Percentiles rank a stretch among this genome's conserved stretches.
phyloP scores from a whole-genome alignment of 1,140 invertebrate species.

The Apis dorsata region DNA sequence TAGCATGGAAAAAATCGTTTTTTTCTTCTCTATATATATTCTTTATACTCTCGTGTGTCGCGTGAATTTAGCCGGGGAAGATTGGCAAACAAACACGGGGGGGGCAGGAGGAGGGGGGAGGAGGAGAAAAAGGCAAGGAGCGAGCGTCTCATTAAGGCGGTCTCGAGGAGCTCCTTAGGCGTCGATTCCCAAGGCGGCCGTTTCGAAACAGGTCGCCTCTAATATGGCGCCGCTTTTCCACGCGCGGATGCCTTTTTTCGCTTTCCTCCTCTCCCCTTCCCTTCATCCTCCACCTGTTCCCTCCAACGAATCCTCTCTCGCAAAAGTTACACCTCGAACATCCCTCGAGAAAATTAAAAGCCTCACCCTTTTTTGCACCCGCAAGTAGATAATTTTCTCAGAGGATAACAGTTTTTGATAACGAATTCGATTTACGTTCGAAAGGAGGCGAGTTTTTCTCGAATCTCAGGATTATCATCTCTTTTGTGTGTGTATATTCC shows the following conservation, averaged over 20 bases:
- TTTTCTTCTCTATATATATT: no score
- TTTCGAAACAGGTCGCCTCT: conserved; percentile 61
- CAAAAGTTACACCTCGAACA: background rate
- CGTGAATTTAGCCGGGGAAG: conserved; percentile 19
- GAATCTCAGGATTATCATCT: no score
- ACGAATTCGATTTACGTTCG: no score
- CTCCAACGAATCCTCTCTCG: background rate
- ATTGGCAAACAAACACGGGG: conserved; percentile 26
- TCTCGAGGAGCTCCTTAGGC: conserved; percentile 30
- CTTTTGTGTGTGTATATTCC: no score
- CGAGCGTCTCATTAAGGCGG: conserved; percentile 33
- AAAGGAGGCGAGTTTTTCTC: no score
- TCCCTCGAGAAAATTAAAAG: no score
- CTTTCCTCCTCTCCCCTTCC: background rate
- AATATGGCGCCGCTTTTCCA: conserved; percentile 69
- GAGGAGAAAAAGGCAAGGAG: conserved; percentile 5
- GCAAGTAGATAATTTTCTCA: no score
- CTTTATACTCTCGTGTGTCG: no score
- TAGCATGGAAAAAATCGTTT: no score
- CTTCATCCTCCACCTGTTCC: background rate
- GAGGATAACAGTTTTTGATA: no score
- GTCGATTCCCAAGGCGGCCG: conserved; percentile 44
- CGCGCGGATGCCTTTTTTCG: background rate
- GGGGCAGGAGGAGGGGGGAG: background rate
- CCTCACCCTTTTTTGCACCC: no score